Conservation (phyloP, 1,140 invertebrate genomes). For the Neodiprion lecontei region DNA sequence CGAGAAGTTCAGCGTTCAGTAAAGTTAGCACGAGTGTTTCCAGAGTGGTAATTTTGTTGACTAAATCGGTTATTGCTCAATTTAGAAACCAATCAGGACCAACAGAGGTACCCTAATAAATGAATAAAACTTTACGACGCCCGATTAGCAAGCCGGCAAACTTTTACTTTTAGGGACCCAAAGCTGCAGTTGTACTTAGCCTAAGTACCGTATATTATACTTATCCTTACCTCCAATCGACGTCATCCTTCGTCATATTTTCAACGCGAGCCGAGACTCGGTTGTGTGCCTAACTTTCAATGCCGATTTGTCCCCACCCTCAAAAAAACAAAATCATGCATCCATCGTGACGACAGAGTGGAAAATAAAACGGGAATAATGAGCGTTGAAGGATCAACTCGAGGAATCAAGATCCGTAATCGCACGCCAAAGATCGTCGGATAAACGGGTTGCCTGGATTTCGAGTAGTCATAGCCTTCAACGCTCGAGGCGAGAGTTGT, state of each 20-base stretch:
- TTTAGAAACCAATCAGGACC: constrained; percentile 37
- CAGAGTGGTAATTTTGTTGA: constrained; percentile 37
- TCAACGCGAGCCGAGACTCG: not conserved
- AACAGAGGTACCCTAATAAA: constrained; percentile 44
- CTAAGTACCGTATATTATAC: not conserved
- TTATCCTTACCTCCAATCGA: constrained; percentile 14
- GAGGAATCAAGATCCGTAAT: constrained; percentile 45
- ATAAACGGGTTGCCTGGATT: constrained; percentile 18
- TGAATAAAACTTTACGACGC: constrained; percentile 48
- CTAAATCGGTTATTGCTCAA: constrained; percentile 44
- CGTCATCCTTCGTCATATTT: constrained; percentile 10
- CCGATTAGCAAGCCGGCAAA: constrained; percentile 46
- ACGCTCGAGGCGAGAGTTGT: too few species aligned
- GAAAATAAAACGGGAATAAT: too few species aligned
- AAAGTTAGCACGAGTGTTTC: constrained; percentile 28
- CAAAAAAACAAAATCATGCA: too few species aligned
- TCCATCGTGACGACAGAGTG: too few species aligned
- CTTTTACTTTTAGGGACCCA: constrained; percentile 41
- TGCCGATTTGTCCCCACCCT: too few species aligned
- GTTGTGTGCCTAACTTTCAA: too few species aligned
- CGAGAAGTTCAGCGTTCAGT: constrained; percentile 23
- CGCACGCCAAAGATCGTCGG: constrained; percentile 23
- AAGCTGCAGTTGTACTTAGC: not conserved
- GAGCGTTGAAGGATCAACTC: constrained; percentile 23
- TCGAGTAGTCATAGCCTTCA: not conserved